Evolutionary conservation across 1,140 invertebrate species (phyloP).

Genomic region (Triops cancriformis): DNA sequence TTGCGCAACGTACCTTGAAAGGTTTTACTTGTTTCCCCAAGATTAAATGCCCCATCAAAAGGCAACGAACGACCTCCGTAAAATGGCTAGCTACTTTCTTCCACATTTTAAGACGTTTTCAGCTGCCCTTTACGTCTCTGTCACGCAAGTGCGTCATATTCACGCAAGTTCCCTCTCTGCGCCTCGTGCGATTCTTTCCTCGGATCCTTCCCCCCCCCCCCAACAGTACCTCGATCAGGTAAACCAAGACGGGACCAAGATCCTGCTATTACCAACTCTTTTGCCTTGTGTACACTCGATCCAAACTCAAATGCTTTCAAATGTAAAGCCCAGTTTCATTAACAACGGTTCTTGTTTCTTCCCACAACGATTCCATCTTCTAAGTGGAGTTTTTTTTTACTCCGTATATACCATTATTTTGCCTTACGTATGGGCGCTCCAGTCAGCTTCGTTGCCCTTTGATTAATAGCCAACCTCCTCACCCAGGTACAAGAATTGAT

Average conservation of each 20-base stretch:
- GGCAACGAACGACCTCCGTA: constrained; percentile 5
- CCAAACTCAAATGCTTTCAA: not conserved
- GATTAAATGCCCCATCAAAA: constrained; percentile 3
- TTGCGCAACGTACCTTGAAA: not conserved
- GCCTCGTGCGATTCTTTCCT: not conserved
- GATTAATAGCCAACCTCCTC: not conserved
- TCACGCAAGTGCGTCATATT: constrained; percentile 1
- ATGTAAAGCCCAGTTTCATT: not conserved
- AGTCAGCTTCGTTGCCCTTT: not conserved
- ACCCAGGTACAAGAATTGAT: not conserved
- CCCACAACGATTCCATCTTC: not conserved
- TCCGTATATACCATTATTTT: not conserved
- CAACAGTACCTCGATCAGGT: too few species aligned
- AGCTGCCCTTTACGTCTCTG: not conserved
- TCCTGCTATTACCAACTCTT: too few species aligned
- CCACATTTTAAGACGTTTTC: not conserved
- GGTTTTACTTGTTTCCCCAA: constrained; percentile 6
- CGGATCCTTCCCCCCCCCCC: not conserved
- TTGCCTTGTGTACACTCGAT: not conserved
- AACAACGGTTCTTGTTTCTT: not conserved
- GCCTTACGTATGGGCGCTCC: not conserved
- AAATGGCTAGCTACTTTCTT: constrained; percentile 1
- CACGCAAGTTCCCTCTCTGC: not conserved
- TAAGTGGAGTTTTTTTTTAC: not conserved
- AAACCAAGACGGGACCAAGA: too few species aligned